Base-by-base conservation (phyloP, 2,888 invertebrate genomes). In the Caradrina kadenii region DNA sequence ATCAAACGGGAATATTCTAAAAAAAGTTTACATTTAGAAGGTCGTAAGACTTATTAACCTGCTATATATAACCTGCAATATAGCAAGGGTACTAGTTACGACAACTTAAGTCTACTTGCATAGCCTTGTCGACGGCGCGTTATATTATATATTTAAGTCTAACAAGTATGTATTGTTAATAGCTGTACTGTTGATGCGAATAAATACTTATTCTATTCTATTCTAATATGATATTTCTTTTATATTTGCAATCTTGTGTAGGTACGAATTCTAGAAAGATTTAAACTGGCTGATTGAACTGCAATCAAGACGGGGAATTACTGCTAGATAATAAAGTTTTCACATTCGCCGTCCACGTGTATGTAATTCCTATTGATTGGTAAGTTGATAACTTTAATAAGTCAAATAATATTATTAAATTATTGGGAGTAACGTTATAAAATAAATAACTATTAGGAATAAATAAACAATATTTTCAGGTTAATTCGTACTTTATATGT, bases 191-290 rank as follows among this genome's bases (percentile, higher is more conserved):
- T n/a, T n/a, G 26, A 26, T 26, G 26, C 26, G 4, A 26, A 26
- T 26, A 2, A 26, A 26, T 4, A 26, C 26, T 4, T n/a, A n/a
- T n/a, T n/a, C n/a, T n/a, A n/a, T n/a, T n/a, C n/a, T n/a, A n/a
- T n/a, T n/a, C n/a, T n/a, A 19, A 6, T 22, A 17, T n/a, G 10
- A 50, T 70, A 70, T 58, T 19, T 52, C 13, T 49, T 74, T 70
- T 54, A 15, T 19, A 42, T 42, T 35, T 35, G 21, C 15, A 21
- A 63, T 48, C 15, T 62, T 52, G 17, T 42, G 45, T 17, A 17
- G 17, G 19, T 48, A 53, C 13, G 19, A 69, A 49, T 54, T 63
- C 1, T 42, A 39, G 11, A 61, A 71, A 54, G 11, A 54, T 54
- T n/a, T 26, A 10, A 21, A 45, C 11, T 26, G 2, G 19, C 11